These are phyloP conservation scores for Ligdia adustata DNA, from an alignment of 2,888 invertebrate species.

Conservation along the genomic window DNA sequence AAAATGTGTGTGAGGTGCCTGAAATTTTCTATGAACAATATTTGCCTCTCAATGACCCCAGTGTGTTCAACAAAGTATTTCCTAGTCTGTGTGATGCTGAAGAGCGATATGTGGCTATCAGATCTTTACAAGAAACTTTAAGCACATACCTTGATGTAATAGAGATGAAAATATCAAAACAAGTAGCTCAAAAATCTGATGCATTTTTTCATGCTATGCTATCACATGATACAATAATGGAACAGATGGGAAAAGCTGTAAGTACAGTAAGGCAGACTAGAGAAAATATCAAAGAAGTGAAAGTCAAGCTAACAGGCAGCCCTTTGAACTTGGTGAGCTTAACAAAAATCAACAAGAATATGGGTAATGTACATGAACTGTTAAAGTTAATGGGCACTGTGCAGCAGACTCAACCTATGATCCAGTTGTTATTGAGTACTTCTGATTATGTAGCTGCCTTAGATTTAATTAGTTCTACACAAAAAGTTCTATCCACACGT, in stretches of 20 bases:
- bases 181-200: conserved; percentile 97
- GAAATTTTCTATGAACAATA: conserved; percentile 92
- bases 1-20: conserved; percentile 88
- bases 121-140: conserved; percentile 93
- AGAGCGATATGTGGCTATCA: conserved; percentile 85
- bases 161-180: conserved; percentile 96
- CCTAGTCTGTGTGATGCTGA: conserved; percentile 85
- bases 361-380: conserved; percentile 87
- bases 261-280: conserved; percentile 89
- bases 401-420: conserved; percentile 98
- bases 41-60: conserved; percentile 90
- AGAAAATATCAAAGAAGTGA: conserved; percentile 90
- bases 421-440: conserved; percentile 96
- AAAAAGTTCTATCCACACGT: conserved; percentile 95
- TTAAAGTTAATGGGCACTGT: conserved; percentile 97
- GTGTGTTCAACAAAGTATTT: conserved; percentile 94
- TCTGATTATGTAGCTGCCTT: conserved; percentile 99
- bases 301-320: conserved; percentile 90
- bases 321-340: conserved; percentile 91
- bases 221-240: conserved; percentile 98
- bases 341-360: conserved; percentile 86
- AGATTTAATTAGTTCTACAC: conserved; percentile 97
- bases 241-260: conserved; percentile 94
- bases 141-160: conserved; percentile 97
- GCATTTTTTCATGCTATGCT: conserved; percentile 99